phyloP scores from a whole-genome alignment of 1,140 invertebrate species.

The Zaprionus inermis region DNA sequence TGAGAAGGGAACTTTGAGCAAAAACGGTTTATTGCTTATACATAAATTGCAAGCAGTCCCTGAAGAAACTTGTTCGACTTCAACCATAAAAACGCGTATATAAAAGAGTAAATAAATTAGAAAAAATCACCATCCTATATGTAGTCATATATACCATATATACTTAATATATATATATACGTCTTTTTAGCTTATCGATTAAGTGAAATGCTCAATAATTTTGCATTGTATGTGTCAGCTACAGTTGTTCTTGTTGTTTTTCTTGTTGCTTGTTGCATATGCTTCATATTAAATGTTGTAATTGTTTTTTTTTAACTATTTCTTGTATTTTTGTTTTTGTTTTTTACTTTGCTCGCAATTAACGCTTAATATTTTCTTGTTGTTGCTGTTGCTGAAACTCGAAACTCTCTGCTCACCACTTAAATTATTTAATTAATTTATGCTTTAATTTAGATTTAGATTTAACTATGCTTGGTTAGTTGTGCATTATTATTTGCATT shows the following conservation, averaged over 20 bases:
- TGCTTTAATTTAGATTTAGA: slow-evolving; percentile 40
- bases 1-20: slow-evolving; percentile 53
- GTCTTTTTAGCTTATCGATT: slow-evolving; percentile 43
- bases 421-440: slow-evolving; percentile 54
- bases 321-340: slow-evolving; percentile 17
- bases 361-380: slow-evolving; percentile 67
- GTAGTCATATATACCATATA: slow-evolving; percentile 25
- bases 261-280: slow-evolving; percentile 43
- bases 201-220: slow-evolving; percentile 48
- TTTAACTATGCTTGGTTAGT: slow-evolving; percentile 57
- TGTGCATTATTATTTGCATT: slow-evolving; percentile 75
- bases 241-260: slow-evolving; percentile 38
- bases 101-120: slow-evolving; percentile 72
- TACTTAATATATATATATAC: slow-evolving; percentile 8
- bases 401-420: slow-evolving; percentile 69
- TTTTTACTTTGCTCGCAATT: slow-evolving; percentile 22
- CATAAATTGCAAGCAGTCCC: slow-evolving; percentile 78
- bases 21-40: slow-evolving; percentile 76
- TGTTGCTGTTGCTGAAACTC: slow-evolving; percentile 73
- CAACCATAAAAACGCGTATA: slow-evolving; percentile 73
- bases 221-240: slow-evolving; percentile 51
- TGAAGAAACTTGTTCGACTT: slow-evolving; percentile 68
- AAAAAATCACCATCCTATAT: slow-evolving; percentile 60
- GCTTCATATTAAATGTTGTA: slow-evolving; percentile 56
- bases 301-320: slow-evolving; percentile 24